phyloP scores from a whole-genome alignment of 2,797 vertebrate species.

The Pangasius macronema region DNA sequence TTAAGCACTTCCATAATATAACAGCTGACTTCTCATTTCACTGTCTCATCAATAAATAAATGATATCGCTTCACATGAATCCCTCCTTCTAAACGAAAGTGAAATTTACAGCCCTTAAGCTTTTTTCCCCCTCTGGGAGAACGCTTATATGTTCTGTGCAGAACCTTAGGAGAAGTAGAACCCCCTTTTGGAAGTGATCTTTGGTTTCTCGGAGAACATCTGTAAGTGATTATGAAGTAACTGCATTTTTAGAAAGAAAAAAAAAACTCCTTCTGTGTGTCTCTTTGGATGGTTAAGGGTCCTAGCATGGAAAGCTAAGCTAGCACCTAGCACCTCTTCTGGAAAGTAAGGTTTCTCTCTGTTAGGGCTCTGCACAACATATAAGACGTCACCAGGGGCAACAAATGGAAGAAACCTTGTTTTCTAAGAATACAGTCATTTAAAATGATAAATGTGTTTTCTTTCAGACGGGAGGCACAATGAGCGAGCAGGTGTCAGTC shows the following conservation, averaged over 20 bases:
- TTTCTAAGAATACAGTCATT: background rate
- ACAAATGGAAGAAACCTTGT: background rate
- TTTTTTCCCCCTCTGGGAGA: background rate
- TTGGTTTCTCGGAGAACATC: background rate
- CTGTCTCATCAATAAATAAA: background rate
- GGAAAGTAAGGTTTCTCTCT: too few species aligned
- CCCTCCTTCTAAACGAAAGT: background rate
- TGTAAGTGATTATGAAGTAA: background rate
- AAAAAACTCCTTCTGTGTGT: background rate
- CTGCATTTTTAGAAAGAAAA: background rate
- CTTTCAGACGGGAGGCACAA: constrained; percentile 83
- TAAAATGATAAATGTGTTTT: constrained; percentile 15
- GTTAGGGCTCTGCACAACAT: background rate
- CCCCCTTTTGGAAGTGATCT: background rate
- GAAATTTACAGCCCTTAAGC: background rate
- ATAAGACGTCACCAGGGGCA: background rate
- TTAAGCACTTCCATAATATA: background rate
- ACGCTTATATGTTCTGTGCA: background rate
- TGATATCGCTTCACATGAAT: background rate
- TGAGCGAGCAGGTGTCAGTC: constrained; percentile 90
- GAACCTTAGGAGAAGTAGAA: background rate
- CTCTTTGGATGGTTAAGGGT: background rate
- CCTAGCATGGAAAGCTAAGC: too few species aligned
- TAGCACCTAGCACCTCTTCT: too few species aligned
- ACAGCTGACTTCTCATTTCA: background rate